Evolutionary conservation across 30 jellyfish, hydroid and myxozoan species (phyloP).

Genomic region (Catostylus mosaicus): DNA sequence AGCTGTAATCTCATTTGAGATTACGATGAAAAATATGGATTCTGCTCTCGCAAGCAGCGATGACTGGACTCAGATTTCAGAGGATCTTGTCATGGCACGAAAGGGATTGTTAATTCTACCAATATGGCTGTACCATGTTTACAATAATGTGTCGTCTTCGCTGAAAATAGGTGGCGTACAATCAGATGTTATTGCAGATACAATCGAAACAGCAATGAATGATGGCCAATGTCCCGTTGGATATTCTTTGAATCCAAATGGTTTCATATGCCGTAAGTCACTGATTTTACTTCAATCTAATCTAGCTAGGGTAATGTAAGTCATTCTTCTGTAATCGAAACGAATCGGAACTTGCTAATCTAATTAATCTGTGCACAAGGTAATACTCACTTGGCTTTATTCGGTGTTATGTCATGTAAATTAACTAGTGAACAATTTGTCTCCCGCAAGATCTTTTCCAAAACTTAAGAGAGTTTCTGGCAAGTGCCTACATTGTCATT

Average conservation of each 20-base stretch:
- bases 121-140: conserved; percentile 42
- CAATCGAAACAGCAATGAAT: conserved; percentile 30
- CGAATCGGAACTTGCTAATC: not conserved
- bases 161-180: conserved; percentile 8
- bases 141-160: conserved; percentile 30
- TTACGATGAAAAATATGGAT: conserved; percentile 31
- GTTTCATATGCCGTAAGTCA: conserved; percentile 70
- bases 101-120: conserved; percentile 57
- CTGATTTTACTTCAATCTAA: not conserved
- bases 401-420: no score
- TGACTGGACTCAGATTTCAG: conserved; percentile 66
- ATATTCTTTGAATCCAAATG: conserved; percentile 41
- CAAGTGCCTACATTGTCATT: no score
- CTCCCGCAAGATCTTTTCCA: not conserved
- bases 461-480: no score
- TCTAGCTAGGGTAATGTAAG: not conserved
- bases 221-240: conserved; percentile 51
- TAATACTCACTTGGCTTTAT: no score
- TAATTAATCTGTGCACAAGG: no score
- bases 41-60: not conserved
- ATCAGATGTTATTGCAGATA: conserved; percentile 44
- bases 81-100: conserved; percentile 60
- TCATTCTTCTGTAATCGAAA: not conserved
- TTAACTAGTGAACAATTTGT: not conserved
- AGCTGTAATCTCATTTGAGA: conserved; percentile 41